Evolutionary conservation across 2,797 vertebrate species (phyloP), one percentile per base, ranked within the genome.

Genomic region (Liparis tanakae): DNA sequence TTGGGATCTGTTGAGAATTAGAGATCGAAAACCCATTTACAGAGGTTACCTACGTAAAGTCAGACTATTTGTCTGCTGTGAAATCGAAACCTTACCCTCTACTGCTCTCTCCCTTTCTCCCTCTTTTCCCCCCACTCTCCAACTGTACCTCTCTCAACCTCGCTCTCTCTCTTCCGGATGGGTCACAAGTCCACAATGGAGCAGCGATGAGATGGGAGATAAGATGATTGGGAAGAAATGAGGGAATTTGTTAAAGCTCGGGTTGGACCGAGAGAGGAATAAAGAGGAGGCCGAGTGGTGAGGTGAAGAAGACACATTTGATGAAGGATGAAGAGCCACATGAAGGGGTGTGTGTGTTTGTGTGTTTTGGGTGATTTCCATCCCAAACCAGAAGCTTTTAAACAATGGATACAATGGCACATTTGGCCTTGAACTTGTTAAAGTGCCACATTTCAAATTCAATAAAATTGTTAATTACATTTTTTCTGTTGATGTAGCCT

Each of bases 1-100:
- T 39, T 58, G 62, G 64, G 75, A 90, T 89, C 89, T 90, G 83
- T 80, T 79, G 87, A 88, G 89, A 91, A 89, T 89, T 87, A 90
- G 80, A 79, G 84, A 89, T 90, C 84, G 88, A 91, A 91, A 92
- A 86, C 86, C 89, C 85, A 91, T 92, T 91, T 90, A 82, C 88
- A 81, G 85, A 90, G 91, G 90, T 91, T 89, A 89, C 88, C 78
- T 72, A 78, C 76, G 54, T 87, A 81, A 83, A 84, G 83, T 89
- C 90, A 82, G 78, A 66, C 76, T 83, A 85, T 92, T 88, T 88
- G 86, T 90, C 90, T 87, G 84, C 87, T 70, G 78, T 82, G 87
- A 90, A 91, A 93, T 92, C 81, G 88, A 93, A 91, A 89, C 91
- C 79, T 74, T 82, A 84, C 79, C 85, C 83, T 83, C 65, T 78